phyloP scores from a whole-genome alignment of 2,797 vertebrate genomes.

The Lepilemur septentrionalis region DNA sequence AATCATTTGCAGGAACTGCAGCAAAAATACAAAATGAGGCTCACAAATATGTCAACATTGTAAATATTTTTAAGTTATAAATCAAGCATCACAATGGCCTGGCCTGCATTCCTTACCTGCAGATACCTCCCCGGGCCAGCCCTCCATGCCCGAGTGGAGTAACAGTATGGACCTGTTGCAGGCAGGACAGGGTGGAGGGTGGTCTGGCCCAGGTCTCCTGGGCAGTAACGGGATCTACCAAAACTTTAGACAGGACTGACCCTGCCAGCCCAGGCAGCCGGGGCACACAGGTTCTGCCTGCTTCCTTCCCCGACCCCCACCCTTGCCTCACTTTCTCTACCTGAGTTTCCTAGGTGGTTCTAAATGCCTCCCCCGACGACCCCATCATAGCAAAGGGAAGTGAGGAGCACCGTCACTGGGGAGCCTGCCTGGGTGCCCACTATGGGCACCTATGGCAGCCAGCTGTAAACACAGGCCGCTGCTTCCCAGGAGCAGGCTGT shows the following conservation, averaged over 20 bases:
- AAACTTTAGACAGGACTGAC: not conserved
- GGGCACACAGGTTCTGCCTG: not conserved
- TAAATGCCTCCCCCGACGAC: not conserved
- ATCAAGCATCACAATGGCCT: not conserved
- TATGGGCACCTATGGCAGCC: not conserved
- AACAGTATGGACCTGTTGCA: fast-evolving
- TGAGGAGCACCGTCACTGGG: not conserved
- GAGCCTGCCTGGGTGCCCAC: not conserved
- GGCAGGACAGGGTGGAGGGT: too few relatives aligned
- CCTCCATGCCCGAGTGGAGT: not conserved
- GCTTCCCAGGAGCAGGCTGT: not conserved
- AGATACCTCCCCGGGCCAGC: not conserved
- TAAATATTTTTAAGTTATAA: not conserved
- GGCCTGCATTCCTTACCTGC: not conserved
- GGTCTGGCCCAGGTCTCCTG: not conserved
- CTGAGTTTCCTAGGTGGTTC: not conserved
- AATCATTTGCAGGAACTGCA: not conserved
- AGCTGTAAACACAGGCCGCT: not conserved
- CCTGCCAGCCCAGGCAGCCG: not conserved
- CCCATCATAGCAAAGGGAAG: not conserved
- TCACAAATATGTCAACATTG: not conserved
- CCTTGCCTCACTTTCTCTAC: not conserved
- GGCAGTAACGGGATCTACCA: not conserved
- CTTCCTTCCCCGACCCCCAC: not conserved
- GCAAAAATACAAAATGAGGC: not conserved